These are phyloP conservation scores for Apteryx mantelli DNA, from an alignment of 2,113 vertebrate species.

Conservation along the genomic window DNA sequence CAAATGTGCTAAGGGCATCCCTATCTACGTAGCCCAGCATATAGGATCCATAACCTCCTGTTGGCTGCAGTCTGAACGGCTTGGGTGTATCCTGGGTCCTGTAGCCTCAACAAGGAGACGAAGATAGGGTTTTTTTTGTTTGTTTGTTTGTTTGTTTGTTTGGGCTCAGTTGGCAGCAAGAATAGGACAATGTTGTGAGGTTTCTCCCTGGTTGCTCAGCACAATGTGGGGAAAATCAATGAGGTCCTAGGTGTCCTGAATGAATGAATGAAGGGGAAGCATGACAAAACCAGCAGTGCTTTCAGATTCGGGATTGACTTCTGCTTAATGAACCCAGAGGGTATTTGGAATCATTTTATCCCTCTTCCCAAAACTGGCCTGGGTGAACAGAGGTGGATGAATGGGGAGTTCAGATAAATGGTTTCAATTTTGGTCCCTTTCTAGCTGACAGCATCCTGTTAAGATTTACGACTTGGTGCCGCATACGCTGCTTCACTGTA, in stretches of 20 bases:
- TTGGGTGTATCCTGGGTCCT: background rate
- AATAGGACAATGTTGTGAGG: background rate
- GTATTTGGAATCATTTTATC: constrained; percentile 52
- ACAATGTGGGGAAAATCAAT: background rate
- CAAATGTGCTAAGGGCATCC: background rate
- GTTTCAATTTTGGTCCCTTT: constrained; percentile 70
- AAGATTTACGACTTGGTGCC: constrained; percentile 68
- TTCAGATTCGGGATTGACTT: constrained; percentile 5
- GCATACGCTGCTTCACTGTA: constrained; percentile 50
- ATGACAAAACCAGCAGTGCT: background rate
- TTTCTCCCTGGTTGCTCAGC: background rate
- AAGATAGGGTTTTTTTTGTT: background rate
- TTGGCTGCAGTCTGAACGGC: background rate
- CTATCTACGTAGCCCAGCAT: background rate
- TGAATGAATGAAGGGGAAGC: background rate
- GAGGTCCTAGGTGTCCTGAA: background rate
- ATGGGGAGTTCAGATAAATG: constrained; percentile 72
- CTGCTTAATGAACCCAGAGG: constrained; percentile 38
- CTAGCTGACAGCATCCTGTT: constrained; percentile 60
- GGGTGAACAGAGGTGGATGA: constrained; percentile 31
- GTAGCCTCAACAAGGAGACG: background rate
- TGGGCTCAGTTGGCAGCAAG: background rate
- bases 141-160: background rate
- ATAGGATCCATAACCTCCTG: background rate
- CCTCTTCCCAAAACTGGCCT: constrained; percentile 51